phyloP scores from a whole-genome alignment of 1,140 invertebrate genomes.

The Plectrocnemia conspersa region DNA sequence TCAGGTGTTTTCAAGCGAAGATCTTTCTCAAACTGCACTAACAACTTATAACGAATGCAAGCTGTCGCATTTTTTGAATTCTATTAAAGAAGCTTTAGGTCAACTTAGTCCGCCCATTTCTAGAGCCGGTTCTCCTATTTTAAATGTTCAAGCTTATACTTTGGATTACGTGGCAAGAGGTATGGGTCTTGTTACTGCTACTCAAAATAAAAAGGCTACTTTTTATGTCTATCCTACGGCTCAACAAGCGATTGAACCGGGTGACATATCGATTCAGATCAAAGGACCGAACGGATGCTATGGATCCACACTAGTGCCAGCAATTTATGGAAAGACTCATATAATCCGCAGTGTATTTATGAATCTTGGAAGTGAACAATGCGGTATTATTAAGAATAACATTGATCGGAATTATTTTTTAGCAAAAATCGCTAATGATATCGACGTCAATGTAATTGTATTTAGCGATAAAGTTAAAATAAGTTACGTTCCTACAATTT shows the following conservation, averaged over 20 bases:
- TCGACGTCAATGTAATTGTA: slow-evolving; percentile 43
- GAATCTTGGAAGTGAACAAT: slow-evolving; percentile 41
- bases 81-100: slow-evolving; percentile 46
- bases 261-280: slow-evolving; percentile 48
- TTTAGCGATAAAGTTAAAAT: slow-evolving; percentile 43
- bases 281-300: slow-evolving; percentile 47
- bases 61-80: slow-evolving; percentile 48
- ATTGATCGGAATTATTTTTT: slow-evolving; percentile 48
- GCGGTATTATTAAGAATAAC: slow-evolving; percentile 45
- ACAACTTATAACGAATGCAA: slow-evolving; percentile 52
- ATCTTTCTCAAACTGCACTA: slow-evolving; percentile 47
- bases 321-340: slow-evolving; percentile 47
- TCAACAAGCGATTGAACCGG: slow-evolving; percentile 48
- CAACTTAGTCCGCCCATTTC: slow-evolving; percentile 44
- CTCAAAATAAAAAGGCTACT: slow-evolving; percentile 47
- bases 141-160: slow-evolving; percentile 41
- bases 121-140: slow-evolving; percentile 39
- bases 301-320: slow-evolving; percentile 44
- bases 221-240: slow-evolving; percentile 51
- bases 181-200: slow-evolving; percentile 53
- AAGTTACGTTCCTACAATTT: slow-evolving; percentile 42
- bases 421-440: slow-evolving; percentile 47
- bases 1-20: slow-evolving; percentile 52
- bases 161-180: slow-evolving; percentile 53
- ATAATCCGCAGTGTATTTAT: slow-evolving; percentile 45